These are phyloP conservation scores for Pseudobourletiella spinata DNA, from an alignment of 1,140 invertebrate genomes.

Conservation along the genomic window DNA sequence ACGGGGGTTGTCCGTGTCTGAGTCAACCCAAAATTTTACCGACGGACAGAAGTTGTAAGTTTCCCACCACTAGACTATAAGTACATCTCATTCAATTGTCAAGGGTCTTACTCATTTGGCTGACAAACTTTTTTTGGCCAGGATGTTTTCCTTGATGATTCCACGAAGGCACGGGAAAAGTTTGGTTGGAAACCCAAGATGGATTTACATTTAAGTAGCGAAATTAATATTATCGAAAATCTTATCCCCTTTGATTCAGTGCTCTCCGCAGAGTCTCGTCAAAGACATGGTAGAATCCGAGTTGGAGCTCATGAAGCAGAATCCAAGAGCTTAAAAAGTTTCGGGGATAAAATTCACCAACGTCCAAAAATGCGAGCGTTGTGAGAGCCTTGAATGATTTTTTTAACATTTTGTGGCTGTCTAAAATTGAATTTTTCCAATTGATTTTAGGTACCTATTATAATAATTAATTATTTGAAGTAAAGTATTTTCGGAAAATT, in stretches of 20 bases:
- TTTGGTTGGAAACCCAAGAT: conserved; percentile 83
- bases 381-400: too few species aligned
- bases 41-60: conserved; percentile 95
- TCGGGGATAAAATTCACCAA: too few species aligned
- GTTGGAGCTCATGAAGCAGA: conserved; percentile 79
- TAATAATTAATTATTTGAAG: too few species aligned
- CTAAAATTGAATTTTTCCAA: too few species aligned
- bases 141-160: conserved; percentile 82
- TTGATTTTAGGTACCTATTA: too few species aligned
- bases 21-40: conserved; percentile 90
- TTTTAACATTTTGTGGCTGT: too few species aligned
- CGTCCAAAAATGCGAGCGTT: too few species aligned
- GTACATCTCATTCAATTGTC: too few species aligned
- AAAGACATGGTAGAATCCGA: conserved; percentile 95
- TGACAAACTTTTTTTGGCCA: conserved; percentile 46
- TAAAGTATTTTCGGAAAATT: too few species aligned
- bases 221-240: conserved; percentile 16
- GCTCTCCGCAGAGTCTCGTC: conserved; percentile 64
- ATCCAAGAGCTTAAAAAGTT: conserved; percentile 78
- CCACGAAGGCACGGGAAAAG: conserved; percentile 74
- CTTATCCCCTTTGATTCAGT: background rate
- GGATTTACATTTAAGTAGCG: conserved; percentile 61
- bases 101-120: too few species aligned
- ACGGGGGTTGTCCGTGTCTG: conserved; percentile 72
- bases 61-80: too few species aligned